These are phyloP conservation scores for Myathropa florea DNA, from an alignment of 2,888 invertebrate genomes.

Conservation along the genomic window DNA sequence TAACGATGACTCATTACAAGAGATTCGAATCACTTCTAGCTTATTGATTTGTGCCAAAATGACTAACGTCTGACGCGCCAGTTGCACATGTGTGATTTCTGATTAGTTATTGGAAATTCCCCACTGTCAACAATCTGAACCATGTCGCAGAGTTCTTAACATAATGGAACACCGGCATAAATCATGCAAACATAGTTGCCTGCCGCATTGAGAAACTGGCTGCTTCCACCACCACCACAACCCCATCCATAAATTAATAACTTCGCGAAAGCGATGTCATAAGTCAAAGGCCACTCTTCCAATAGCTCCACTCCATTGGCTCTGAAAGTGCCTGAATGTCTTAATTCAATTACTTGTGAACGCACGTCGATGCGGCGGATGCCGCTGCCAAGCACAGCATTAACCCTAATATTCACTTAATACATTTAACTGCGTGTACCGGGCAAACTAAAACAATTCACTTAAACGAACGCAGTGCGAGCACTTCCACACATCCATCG, in stretches of 20 bases:
- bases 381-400: conserved; percentile 23
- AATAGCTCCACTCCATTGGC: conserved; percentile 25
- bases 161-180: background rate
- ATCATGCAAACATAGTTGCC: background rate
- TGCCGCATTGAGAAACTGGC: background rate
- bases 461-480: conserved; percentile 10
- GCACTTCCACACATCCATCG: background rate
- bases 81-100: background rate
- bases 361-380: conserved; percentile 16
- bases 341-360: conserved; percentile 54
- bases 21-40: too few relatives aligned
- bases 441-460: conserved; percentile 50
- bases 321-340: conserved; percentile 7
- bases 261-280: background rate
- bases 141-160: background rate
- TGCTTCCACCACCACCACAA: background rate
- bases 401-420: conserved; percentile 56
- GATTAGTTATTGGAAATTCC: background rate
- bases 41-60: background rate
- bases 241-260: background rate
- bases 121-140: background rate
- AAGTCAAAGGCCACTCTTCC: background rate
- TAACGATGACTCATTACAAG: too few relatives aligned
- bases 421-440: conserved; percentile 56
- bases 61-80: background rate